These are phyloP conservation scores for Agapornis canus DNA, from an alignment of 2,797 vertebrate genomes.

Conservation along the genomic window DNA sequence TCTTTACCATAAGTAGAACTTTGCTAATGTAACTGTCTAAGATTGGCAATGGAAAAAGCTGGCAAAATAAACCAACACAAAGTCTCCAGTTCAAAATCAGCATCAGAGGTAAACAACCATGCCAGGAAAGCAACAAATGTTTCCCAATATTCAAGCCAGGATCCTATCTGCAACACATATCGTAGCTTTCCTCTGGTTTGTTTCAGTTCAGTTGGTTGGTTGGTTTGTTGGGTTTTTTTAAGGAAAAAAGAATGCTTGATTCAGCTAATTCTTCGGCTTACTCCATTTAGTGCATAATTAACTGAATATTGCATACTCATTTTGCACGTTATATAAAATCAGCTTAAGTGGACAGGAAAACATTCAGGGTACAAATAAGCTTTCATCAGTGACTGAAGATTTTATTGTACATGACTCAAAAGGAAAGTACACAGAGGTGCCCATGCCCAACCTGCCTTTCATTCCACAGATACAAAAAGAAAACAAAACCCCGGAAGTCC, in stretches of 20 bases:
- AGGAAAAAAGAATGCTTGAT: not conserved
- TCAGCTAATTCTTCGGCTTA: slow-evolving; percentile 11
- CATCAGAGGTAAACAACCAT: not conserved
- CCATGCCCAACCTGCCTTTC: not conserved
- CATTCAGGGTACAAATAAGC: not conserved
- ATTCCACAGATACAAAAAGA: not conserved
- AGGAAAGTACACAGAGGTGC: slow-evolving; percentile 7
- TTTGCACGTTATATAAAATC: not conserved
- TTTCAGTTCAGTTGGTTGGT: not conserved
- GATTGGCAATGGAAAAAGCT: not conserved
- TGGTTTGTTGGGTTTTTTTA: not conserved
- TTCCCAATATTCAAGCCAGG: not conserved
- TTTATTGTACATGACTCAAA: slow-evolving; percentile 2
- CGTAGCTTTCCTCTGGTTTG: not conserved
- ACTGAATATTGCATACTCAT: not conserved
- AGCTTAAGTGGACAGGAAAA: slow-evolving; percentile 5
- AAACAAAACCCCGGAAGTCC: slow-evolving; percentile 22
- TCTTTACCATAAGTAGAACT: not conserved
- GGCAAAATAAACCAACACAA: not conserved
- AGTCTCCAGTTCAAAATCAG: not conserved
- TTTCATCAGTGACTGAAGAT: not conserved
- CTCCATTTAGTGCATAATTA: slow-evolving; percentile 2
- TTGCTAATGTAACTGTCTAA: not conserved
- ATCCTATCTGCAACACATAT: not conserved
- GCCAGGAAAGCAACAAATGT: not conserved